phyloP scores from a whole-genome alignment of 2,797 vertebrate genomes.

The Bovichtus variegatus region DNA sequence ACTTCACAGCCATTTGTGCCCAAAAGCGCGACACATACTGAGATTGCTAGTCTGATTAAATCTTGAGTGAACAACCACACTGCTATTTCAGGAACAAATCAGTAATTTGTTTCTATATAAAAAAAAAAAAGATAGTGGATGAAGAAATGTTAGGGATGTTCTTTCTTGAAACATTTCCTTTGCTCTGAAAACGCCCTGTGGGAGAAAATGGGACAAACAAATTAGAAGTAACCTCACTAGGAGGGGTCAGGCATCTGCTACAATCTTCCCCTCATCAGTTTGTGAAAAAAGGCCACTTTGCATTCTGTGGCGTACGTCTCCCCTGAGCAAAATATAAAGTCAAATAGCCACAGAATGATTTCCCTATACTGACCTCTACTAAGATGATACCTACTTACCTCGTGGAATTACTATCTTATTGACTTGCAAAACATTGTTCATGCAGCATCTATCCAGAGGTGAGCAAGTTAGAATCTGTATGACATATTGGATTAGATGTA shows the following conservation, averaged over 20 bases:
- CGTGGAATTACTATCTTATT: constrained; percentile 78
- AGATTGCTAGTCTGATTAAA: constrained; percentile 60
- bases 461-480: constrained; percentile 46
- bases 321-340: constrained; percentile 74
- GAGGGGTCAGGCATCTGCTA: constrained; percentile 68
- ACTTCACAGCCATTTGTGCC: constrained; percentile 45
- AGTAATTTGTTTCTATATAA: constrained; percentile 59
- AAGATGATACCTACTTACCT: constrained; percentile 65
- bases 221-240: constrained; percentile 76
- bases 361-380: constrained; percentile 71
- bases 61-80: constrained; percentile 28
- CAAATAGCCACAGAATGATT: constrained; percentile 75
- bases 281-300: constrained; percentile 69
- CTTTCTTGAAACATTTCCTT: constrained; percentile 63
- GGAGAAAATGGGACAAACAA: constrained; percentile 59
- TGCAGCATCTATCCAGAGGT: constrained; percentile 34
- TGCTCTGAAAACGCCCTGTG: constrained; percentile 47
- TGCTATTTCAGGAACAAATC: constrained; percentile 58
- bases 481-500: constrained; percentile 52
- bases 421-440: constrained; percentile 78
- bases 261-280: constrained; percentile 60
- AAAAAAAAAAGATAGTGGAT: constrained; percentile 24
- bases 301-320: constrained; percentile 63
- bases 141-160: constrained; percentile 44
- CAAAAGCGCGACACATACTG: constrained; percentile 37